Percentiles rank a stretch among this genome's conserved stretches.
These are phyloP conservation scores for Pedionomus torquatus DNA, from an alignment of 2,113 vertebrate species.

Conservation along the genomic window DNA sequence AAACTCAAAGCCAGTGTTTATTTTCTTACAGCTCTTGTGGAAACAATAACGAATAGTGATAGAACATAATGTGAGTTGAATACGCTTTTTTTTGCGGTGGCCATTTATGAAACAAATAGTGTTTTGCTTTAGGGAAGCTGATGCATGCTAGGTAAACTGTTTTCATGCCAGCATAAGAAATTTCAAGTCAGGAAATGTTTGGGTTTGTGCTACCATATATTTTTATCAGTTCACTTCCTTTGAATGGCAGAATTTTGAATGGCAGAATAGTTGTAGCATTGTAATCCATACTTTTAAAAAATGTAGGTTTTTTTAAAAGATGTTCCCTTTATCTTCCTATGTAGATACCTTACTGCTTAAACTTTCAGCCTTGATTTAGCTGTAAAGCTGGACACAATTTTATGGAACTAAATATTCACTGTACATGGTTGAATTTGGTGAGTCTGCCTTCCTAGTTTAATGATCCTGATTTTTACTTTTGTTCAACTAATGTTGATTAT, in stretches of 20 bases:
- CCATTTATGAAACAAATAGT: not conserved
- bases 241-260: not conserved
- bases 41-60: not conserved
- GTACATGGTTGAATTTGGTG: not conserved
- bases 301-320: not conserved
- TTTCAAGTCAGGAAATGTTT: not conserved
- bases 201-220: not conserved
- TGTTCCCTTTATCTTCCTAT: not conserved
- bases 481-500: not conserved
- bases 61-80: accelerated
- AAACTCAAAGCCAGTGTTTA: not conserved
- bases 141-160: not conserved
- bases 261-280: not conserved
- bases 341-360: not conserved
- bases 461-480: not conserved
- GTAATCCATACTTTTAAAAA: not conserved
- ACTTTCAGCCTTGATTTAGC: not conserved
- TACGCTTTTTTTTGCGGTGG: not conserved
- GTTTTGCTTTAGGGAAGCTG: not conserved
- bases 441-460: not conserved
- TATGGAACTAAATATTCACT: not conserved
- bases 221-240: not conserved
- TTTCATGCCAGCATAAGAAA: not conserved
- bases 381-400: not conserved
- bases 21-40: not conserved